Evolutionary conservation across 35 echinoderm and acorn worm genomes (phyloP), one percentile per base, ranked within the genome.

Genomic region (Heliocidaris tuberculata): DNA sequence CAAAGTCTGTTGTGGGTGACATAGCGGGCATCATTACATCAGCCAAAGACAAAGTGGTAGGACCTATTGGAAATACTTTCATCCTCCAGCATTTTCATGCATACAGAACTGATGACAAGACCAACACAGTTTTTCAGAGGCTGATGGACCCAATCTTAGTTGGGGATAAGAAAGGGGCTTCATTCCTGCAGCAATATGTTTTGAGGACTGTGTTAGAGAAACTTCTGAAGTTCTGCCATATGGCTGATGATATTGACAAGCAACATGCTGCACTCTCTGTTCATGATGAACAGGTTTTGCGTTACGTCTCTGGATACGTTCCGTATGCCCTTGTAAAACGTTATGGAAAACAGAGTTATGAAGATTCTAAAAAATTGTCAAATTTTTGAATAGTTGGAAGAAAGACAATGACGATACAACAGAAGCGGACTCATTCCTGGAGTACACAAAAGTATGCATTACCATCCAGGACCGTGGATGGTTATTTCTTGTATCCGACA

Each of bases 251-350:
- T 85, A 85, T 29, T 4, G 70, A 85, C 15, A 16, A 85, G n/a
- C 15, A 85, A 29, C 70, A 16, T 29, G 15, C 70, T 42, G n/a
- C n/a, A 19, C 15, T 85, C 15, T 85, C 70, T 29, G n/a, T 29
- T 29, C 70, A 85, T 85, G 70, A 85, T 29, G 70, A 85, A 29
- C 70, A 85, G n/a, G 70, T 85, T 85, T 15, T 85, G 15, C 70
- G 70, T 85, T 85, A 85, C n/a, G 70, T 85, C n/a, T 85, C 70
- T 85, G 70, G 70, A 85, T 85, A 85, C 70, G n/a, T n/a, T n/a
- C n/a, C n/a, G n/a, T n/a, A n/a, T n/a, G 70, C 70, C 15, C 70
- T 85, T 19, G n/a, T 85, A 16, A 85, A 85, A 29, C 70, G 70
- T 29, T 85, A 85, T 85, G 70, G 70, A 85, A 85, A n/a, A n/a